phyloP scores from a whole-genome alignment of 2,888 invertebrate species.

The Limenitis camilla region DNA sequence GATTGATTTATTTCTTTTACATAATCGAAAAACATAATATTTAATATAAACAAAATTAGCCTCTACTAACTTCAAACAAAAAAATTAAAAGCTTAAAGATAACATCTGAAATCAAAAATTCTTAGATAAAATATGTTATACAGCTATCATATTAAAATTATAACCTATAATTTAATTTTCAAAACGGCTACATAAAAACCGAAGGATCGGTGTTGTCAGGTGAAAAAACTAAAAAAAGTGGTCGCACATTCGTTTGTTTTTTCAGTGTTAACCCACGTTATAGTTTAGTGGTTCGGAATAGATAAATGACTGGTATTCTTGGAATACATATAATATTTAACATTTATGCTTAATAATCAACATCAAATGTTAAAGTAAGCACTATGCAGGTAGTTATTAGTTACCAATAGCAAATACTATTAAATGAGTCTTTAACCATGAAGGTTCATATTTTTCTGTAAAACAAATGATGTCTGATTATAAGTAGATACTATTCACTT shows the following conservation, averaged over 20 bases:
- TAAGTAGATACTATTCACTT: no score
- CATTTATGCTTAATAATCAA: slow-evolving; percentile 28
- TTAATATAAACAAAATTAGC: no score
- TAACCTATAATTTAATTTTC: slow-evolving; percentile 74
- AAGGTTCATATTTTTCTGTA: no score
- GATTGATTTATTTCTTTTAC: no score
- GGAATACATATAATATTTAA: slow-evolving; percentile 55
- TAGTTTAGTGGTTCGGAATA: slow-evolving; percentile 53
- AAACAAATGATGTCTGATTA: no score
- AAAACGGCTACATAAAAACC: slow-evolving; percentile 60
- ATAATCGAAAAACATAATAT: no score
- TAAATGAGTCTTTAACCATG: no score
- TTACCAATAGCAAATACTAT: no score
- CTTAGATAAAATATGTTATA: slow-evolving; percentile 59
- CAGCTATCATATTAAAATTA: slow-evolving; percentile 73
- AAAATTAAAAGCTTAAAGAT: slow-evolving; percentile 33
- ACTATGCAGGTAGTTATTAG: background rate
- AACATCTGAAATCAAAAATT: slow-evolving; percentile 52
- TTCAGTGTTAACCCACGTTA: slow-evolving; percentile 52
- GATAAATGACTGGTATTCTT: slow-evolving; percentile 52
- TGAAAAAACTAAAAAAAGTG: slow-evolving; percentile 60
- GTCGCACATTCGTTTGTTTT: slow-evolving; percentile 61
- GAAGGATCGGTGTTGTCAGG: slow-evolving; percentile 60
- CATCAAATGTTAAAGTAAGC: no score
- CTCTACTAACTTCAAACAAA: slow-evolving; percentile 6